These are phyloP conservation scores for Eulemur albifrons DNA, from an alignment of 2,797 vertebrate genomes.

Conservation along the genomic window DNA sequence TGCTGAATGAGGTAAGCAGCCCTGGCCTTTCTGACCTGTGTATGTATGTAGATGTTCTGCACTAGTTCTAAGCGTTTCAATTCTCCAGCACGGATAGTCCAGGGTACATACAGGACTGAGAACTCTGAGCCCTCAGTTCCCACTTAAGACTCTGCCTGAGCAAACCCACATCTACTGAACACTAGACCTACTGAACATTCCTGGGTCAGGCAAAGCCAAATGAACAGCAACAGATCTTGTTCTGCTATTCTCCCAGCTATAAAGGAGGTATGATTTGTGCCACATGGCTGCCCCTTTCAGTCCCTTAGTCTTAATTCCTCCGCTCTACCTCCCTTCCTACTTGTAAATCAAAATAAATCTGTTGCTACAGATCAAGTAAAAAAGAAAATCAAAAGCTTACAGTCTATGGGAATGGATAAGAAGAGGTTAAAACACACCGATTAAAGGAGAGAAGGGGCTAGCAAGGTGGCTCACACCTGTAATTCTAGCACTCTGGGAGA, in stretches of 20 bases:
- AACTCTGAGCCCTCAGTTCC: neutral
- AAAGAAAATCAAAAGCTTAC: neutral
- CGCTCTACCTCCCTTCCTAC: neutral
- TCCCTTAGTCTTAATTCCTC: neutral
- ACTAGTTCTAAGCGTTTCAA: neutral
- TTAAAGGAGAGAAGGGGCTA: neutral
- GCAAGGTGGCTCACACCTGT: neutral
- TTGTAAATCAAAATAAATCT: constrained; percentile 14
- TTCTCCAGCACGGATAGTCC: neutral
- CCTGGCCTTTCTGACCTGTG: neutral
- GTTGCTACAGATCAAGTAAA: neutral
- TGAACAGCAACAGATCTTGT: neutral
- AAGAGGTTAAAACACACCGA: neutral
- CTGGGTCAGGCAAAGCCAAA: neutral
- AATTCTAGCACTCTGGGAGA: neutral
- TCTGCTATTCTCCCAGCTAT: neutral
- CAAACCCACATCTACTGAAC: neutral
- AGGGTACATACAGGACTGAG: neutral
- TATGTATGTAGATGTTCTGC: neutral
- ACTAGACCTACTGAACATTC: neutral
- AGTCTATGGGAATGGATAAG: neutral
- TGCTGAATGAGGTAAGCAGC: neutral
- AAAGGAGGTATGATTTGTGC: neutral
- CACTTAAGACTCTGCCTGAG: neutral
- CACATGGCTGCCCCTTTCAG: neutral